A percentile compares a stretch with the other conserved stretches of the same genome.
phyloP scores from a whole-genome alignment of 2,113 vertebrate genomes.

The Mormyrus iriodes region DNA sequence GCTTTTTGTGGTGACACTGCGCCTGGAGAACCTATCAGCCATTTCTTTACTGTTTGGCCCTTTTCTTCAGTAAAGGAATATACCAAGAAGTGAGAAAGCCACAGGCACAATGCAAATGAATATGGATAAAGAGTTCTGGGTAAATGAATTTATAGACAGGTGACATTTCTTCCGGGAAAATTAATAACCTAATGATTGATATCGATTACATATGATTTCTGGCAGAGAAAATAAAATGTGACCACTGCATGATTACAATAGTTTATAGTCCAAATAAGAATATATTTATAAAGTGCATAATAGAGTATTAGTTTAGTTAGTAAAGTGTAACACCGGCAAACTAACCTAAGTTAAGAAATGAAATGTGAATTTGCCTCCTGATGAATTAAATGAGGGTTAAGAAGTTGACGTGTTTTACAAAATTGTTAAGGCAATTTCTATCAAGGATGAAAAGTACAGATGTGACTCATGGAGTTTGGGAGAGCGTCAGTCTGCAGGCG shows the following conservation, averaged over 20 bases:
- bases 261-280: not conserved
- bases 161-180: not conserved
- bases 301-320: not conserved
- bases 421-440: slow-evolving; percentile 40
- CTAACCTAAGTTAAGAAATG: not conserved
- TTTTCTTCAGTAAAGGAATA: not conserved
- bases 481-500: slow-evolving; percentile 42
- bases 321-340: not conserved
- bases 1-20: slow-evolving; percentile 35
- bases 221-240: not conserved
- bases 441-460: slow-evolving; percentile 35
- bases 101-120: not conserved
- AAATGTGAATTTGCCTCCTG: not conserved
- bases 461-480: slow-evolving; percentile 37
- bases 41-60: not conserved
- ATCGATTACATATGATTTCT: not conserved
- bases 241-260: not conserved
- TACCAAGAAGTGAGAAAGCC: not conserved
- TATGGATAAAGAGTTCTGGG: not conserved
- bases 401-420: slow-evolving; percentile 23
- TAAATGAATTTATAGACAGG: not conserved
- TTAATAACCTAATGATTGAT: not conserved
- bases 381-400: slow-evolving; percentile 18
- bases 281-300: not conserved
- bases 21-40: slow-evolving; percentile 28